phyloP scores from a whole-genome alignment of 2,888 invertebrate species.

The Spodoptera littoralis region DNA sequence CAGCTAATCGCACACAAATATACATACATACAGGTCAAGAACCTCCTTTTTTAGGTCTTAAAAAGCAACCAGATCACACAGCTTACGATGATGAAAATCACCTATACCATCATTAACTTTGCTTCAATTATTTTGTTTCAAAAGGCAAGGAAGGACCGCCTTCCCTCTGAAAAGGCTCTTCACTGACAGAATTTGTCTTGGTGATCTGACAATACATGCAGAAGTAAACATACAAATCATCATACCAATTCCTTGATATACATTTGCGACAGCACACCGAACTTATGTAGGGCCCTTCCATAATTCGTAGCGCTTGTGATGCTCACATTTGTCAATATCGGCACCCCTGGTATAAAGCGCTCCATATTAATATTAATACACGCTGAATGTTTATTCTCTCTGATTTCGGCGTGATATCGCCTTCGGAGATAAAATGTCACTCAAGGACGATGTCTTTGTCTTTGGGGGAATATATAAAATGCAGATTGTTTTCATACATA shows the following conservation, averaged over 20 bases:
- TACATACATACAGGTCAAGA: no score
- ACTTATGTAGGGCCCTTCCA: constrained; percentile 63
- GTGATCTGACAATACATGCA: no score
- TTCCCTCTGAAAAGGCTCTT: no score
- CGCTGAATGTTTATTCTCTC: constrained; percentile 33
- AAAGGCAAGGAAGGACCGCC: no score
- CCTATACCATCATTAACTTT: no score
- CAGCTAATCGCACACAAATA: no score
- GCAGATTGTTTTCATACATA: constrained; percentile 9
- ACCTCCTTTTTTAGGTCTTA: no score
- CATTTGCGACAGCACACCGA: constrained; percentile 67
- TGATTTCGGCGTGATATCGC: constrained; percentile 23
- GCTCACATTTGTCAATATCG: constrained; percentile 78
- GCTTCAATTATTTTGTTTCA: no score
- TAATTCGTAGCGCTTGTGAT: constrained; percentile 70
- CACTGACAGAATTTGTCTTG: no score
- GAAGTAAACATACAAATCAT: not conserved
- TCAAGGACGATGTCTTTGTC: constrained; percentile 21
- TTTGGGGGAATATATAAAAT: constrained; percentile 22
- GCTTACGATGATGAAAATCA: no score
- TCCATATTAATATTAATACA: constrained; percentile 40
- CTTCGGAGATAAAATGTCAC: constrained; percentile 29
- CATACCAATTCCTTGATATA: constrained; percentile 77
- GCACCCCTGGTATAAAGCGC: constrained; percentile 67
- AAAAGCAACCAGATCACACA: no score